A percentile compares a stretch with the other conserved stretches of the same genome.
Conservation (phyloP, 2,888 invertebrate species). For the Ypsolopha scabrella region DNA sequence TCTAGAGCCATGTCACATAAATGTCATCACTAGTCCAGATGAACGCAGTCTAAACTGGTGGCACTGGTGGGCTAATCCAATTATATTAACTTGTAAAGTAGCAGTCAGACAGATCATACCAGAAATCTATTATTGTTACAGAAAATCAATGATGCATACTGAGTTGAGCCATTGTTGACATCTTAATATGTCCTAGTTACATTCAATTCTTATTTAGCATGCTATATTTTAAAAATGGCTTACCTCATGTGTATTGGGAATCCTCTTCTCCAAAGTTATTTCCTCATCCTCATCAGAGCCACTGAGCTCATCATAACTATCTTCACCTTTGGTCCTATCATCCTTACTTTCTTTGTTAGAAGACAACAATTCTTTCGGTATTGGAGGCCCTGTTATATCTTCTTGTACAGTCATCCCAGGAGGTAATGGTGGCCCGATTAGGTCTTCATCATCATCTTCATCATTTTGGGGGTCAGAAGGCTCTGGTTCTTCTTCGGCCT, state of each 20-base stretch:
- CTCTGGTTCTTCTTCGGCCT: constrained; percentile 18
- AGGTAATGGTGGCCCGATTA: constrained; percentile 74
- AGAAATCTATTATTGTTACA: too few relatives aligned
- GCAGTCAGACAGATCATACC: too few relatives aligned
- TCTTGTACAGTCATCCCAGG: constrained; percentile 15
- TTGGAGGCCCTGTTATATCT: constrained; percentile 31
- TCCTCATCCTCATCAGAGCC: constrained; percentile 64
- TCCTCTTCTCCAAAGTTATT: constrained; percentile 63
- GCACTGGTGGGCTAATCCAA: too few relatives aligned
- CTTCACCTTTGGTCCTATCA: constrained; percentile 22
- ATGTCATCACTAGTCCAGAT: too few relatives aligned
- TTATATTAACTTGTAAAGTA: too few relatives aligned
- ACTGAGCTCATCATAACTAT: constrained; percentile 60
- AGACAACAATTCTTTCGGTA: constrained; percentile 18
- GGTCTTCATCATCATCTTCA: constrained; percentile 55
- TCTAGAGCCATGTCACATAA: too few relatives aligned
- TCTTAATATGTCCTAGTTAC: too few relatives aligned
- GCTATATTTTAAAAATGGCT: background rate
- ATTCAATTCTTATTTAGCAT: too few relatives aligned
- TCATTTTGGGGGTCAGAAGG: constrained; percentile 11
- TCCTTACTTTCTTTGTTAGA: constrained; percentile 21
- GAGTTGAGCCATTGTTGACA: too few relatives aligned
- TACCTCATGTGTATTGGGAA: constrained; percentile 83
- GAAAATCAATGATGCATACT: too few relatives aligned
- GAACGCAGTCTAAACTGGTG: too few relatives aligned